Percentiles rank a stretch among this genome's conserved stretches.
phyloP scores from a whole-genome alignment of 2,113 vertebrate species.

The Tringa solitaria region DNA sequence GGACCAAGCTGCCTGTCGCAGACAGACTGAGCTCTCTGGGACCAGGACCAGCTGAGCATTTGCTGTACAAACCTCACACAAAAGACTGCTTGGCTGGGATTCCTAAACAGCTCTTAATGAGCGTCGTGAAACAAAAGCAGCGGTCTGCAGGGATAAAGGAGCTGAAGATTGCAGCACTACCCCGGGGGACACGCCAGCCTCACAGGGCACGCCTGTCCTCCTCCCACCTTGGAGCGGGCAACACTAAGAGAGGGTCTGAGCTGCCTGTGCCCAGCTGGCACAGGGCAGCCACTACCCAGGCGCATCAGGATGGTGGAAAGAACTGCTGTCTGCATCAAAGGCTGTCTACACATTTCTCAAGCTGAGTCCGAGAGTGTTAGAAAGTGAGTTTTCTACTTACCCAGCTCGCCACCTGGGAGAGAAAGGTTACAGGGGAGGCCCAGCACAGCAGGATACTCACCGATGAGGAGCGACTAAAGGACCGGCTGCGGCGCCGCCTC shows the following conservation, averaged over 20 bases:
- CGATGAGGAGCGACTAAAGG: constrained; percentile 97
- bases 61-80: neutral
- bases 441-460: constrained; percentile 82
- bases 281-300: neutral
- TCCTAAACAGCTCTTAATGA: neutral
- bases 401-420: constrained; percentile 36
- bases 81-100: neutral
- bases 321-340: neutral
- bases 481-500: constrained; percentile 94
- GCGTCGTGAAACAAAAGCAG: neutral
- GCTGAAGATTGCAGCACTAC: neutral
- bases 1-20: neutral
- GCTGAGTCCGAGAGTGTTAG: neutral
- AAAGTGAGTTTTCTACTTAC: constrained; percentile 62
- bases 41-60: neutral
- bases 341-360: neutral
- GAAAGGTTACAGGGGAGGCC: constrained; percentile 56
- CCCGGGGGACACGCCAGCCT: neutral
- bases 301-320: neutral
- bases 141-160: neutral
- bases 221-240: neutral
- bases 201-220: neutral
- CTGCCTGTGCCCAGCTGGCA: neutral
- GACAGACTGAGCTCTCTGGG: neutral
- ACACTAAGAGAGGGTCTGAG: neutral